These are phyloP conservation scores for Carassius carassius DNA, from an alignment of 2,113 vertebrate species.

Conservation along the genomic window DNA sequence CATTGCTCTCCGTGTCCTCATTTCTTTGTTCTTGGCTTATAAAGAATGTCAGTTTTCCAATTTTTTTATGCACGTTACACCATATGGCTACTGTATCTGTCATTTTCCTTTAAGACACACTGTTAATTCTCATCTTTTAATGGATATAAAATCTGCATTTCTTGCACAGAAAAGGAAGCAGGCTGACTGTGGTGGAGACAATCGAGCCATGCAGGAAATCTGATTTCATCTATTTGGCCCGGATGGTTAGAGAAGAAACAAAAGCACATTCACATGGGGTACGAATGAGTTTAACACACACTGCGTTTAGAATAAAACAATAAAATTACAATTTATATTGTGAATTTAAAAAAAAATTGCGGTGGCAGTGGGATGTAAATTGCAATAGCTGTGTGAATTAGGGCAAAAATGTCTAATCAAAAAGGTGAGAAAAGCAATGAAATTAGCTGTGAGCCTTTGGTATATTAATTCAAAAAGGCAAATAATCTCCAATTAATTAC, in stretches of 20 bases:
- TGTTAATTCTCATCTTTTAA: conserved; percentile 18
- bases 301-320: background rate
- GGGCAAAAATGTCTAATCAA: too few species aligned
- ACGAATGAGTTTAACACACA: background rate
- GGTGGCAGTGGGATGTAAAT: background rate
- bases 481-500: background rate
- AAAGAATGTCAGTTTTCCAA: background rate
- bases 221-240: conserved; percentile 5
- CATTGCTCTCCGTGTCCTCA: background rate
- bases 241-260: background rate
- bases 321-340: background rate
- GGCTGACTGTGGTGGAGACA: background rate
- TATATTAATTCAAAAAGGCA: background rate
- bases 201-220: background rate
- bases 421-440: background rate
- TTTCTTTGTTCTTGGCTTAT: conserved; percentile 6
- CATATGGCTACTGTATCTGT: background rate
- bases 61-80: background rate
- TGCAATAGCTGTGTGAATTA: background rate
- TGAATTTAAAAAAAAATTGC: too few species aligned
- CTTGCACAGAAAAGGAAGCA: background rate
- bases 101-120: background rate
- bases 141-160: background rate
- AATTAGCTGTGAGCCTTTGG: background rate
- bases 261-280: background rate